phyloP scores from a whole-genome alignment of 2,113 vertebrate species.

The Platycercus adscitus region DNA sequence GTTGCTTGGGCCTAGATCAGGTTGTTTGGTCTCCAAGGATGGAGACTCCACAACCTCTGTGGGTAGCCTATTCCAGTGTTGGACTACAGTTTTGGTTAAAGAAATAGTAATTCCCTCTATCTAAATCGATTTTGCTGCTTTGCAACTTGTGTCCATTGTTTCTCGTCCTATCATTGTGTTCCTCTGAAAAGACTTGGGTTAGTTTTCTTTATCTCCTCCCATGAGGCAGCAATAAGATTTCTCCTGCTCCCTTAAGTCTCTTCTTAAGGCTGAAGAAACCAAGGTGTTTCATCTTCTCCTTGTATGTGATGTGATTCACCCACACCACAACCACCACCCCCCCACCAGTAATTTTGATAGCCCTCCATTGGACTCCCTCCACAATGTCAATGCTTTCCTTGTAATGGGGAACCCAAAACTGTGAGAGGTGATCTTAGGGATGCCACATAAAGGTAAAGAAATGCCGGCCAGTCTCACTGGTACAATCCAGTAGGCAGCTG shows the following conservation, averaged over 20 bases:
- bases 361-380: accelerated
- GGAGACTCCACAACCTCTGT: background rate
- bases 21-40: background rate
- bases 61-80: background rate
- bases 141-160: background rate
- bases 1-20: background rate
- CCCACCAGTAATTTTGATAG: background rate
- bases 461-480: background rate
- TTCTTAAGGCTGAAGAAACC: background rate
- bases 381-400: background rate
- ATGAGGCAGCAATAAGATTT: background rate
- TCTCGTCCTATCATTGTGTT: background rate
- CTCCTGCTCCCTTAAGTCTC: background rate
- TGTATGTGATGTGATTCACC: background rate
- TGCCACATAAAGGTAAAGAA: background rate
- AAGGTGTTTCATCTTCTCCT: background rate
- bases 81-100: background rate
- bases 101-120: background rate
- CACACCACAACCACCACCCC: no score
- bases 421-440: background rate
- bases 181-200: background rate
- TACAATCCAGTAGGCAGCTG: background rate
- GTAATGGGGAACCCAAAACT: background rate
- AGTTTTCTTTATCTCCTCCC: background rate
- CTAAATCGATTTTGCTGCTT: background rate